Evolutionary conservation across 2,797 vertebrate genomes (phyloP), one percentile per base, ranked within the genome.

Genomic region (Pipistrellus kuhlii): DNA sequence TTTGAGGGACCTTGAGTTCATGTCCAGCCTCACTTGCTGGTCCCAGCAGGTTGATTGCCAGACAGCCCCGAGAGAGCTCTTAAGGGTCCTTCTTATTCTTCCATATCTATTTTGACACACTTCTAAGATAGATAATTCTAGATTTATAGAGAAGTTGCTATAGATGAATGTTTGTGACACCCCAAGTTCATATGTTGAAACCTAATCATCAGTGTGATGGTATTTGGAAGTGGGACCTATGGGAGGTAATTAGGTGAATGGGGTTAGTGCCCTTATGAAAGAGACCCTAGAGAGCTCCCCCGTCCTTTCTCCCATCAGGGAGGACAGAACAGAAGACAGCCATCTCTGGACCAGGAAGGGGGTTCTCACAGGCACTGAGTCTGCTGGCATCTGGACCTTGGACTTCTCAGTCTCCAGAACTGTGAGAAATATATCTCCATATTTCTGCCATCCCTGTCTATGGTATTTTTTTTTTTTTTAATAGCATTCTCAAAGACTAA

Each of bases 121-220:
- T 76, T 89, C 30, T 23, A 51, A 80, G 35, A 76, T 69, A 7
- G 69, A 82, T 88, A 92, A 62, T 53, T 80, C 32, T 88, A 64
- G 27, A 48, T 83, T 71, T 92, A 55, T 15, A n/a, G 73, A 64
- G 64, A 89, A 32, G 8, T 85, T 66, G 48, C n/a, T 76, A 51
- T 11, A 82, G 48, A 87, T 73, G 18, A 46, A 57, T 85, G 27
- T 41, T 55, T 48, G n/a, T 32, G 57, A 85, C n/a, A 41, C 9
- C 15, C 25, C 6, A 21, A 38, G 32, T 87, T 90, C 41, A 57
- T 23, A 9, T n/a, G 68, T 81, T 66, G 25, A 72, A 66, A 57
- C 17, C 82, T 66, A 85, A 80, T 48, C 23, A 14, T 21, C 20
- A 59, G 0, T 30, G 4, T 82, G n/a, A 85, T 53, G 5, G 44